A percentile compares a stretch with the other conserved stretches of the same genome.
These are phyloP conservation scores for Cheilosia scutellata DNA, from an alignment of 2,888 invertebrate genomes.

Conservation along the genomic window DNA sequence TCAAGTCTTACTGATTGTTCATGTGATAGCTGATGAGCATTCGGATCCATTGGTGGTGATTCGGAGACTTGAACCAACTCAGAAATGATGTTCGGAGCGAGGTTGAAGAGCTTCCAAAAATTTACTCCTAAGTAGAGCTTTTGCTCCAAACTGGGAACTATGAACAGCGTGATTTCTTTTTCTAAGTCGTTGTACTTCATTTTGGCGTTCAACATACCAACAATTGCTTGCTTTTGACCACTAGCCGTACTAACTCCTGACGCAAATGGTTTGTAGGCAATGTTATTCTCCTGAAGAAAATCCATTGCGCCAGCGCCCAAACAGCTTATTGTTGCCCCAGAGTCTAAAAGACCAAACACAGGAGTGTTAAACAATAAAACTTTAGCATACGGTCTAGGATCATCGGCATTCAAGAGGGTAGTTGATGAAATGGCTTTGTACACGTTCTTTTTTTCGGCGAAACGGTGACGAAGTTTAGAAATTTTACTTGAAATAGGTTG, in stretches of 20 bases:
- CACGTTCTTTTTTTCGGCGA: background rate
- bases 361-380: background rate
- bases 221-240: conserved; percentile 3
- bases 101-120: conserved; percentile 4
- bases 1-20: conserved; percentile 2
- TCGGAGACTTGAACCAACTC: background rate
- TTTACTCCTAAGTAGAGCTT: background rate
- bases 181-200: conserved; percentile 3
- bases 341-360: background rate
- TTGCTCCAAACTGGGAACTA: conserved; percentile 1
- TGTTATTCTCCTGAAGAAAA: background rate
- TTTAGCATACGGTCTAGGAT: background rate
- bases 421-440: background rate
- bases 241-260: background rate
- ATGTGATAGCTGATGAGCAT: background rate
- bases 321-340: background rate
- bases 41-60: background rate
- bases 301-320: background rate
- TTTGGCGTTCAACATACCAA: background rate
- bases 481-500: background rate
- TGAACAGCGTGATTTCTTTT: background rate
- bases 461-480: background rate
- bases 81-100: background rate
- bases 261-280: background rate
- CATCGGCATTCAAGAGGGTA: background rate